Evolutionary conservation across 2,113 vertebrate species (phyloP).

Genomic region (Rhynchomys soricoides): DNA sequence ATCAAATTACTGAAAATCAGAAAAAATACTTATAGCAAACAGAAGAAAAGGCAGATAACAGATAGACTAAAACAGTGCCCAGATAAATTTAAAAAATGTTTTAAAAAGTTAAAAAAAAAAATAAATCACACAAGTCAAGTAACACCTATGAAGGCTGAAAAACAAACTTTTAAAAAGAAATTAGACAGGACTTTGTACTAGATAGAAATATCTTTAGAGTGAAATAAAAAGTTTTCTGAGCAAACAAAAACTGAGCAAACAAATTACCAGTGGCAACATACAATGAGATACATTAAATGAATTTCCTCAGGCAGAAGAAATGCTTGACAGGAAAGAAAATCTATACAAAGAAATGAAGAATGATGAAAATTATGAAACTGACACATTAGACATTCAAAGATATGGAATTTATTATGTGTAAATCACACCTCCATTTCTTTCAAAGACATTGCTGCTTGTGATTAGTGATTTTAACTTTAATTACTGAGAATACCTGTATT

Average conservation of each 20-base stretch:
- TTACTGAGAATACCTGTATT: not conserved
- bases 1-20: not conserved
- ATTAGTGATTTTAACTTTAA: not conserved
- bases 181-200: not conserved
- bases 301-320: constrained; percentile 19
- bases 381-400: not conserved
- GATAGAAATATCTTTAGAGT: not conserved
- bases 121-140: not conserved
- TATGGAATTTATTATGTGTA: not conserved
- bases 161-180: not conserved
- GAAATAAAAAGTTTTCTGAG: constrained; percentile 3
- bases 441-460: not conserved
- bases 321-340: constrained; percentile 15
- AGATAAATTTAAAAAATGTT: not conserved
- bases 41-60: not conserved
- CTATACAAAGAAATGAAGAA: constrained; percentile 23
- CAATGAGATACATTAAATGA: constrained; percentile 17
- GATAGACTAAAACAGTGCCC: not conserved
- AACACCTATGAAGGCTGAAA: not conserved
- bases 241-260: not conserved
- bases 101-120: not conserved
- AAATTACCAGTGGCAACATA: not conserved
- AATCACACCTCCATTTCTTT: not conserved
- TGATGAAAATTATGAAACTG: not conserved
- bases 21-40: not conserved